These are phyloP conservation scores for Thryonomys swinderianus DNA, from an alignment of 2,113 vertebrate species.

Conservation along the genomic window DNA sequence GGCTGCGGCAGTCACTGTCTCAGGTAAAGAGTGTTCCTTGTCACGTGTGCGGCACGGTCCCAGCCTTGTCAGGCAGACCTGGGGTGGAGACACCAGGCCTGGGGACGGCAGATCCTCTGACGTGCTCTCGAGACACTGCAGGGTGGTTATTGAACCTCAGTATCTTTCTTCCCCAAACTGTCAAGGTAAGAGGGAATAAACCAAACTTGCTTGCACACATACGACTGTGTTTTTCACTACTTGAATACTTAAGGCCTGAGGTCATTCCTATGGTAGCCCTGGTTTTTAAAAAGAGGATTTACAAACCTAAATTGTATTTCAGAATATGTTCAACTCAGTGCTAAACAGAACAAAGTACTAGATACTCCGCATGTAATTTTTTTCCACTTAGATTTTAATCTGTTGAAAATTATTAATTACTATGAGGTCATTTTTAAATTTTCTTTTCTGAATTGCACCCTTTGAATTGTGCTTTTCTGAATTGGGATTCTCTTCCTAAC, in stretches of 20 bases:
- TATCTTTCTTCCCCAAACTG: slow-evolving; percentile 17
- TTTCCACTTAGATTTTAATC: slow-evolving; percentile 31
- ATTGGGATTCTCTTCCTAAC: too few species aligned
- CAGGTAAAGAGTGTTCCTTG: slow-evolving; percentile 90
- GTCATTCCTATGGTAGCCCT: neutral
- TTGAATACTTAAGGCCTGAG: neutral
- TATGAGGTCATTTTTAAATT: neutral
- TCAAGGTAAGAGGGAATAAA: slow-evolving; percentile 53
- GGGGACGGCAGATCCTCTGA: neutral
- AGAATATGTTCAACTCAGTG: neutral
- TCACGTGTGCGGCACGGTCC: neutral
- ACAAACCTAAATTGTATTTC: neutral
- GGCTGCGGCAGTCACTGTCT: slow-evolving; percentile 96
- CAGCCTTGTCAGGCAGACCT: neutral
- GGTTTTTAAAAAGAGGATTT: neutral
- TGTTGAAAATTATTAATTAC: slow-evolving; percentile 48
- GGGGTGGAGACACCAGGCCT: rapidly evolving
- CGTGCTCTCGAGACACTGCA: neutral
- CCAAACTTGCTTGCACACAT: slow-evolving; percentile 16
- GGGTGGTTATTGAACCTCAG: neutral
- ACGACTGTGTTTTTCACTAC: slow-evolving; percentile 3
- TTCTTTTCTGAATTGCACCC: slow-evolving; percentile 33
- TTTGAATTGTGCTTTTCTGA: slow-evolving; percentile 39
- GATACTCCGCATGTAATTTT: neutral
- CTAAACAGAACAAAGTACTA: neutral